Evolutionary conservation across 2,888 invertebrate species (phyloP).

Genomic region (Rosalia funebris): DNA sequence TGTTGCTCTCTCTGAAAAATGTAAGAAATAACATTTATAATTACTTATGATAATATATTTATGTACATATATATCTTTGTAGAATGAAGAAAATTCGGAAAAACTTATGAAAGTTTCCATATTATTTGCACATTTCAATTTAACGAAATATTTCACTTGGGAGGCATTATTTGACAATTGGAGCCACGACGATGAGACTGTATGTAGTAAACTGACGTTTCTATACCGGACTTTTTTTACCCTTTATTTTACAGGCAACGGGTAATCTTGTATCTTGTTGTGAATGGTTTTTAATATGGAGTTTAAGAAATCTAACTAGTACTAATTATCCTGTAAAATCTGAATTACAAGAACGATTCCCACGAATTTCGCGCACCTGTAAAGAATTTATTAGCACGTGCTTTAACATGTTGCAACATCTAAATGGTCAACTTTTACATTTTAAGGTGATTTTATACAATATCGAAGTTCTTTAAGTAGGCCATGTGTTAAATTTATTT

Average conservation of each 20-base stretch:
- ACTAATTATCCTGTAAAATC: background rate
- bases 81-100: background rate
- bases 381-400: slow-evolving; percentile 21
- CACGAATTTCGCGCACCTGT: slow-evolving; percentile 2
- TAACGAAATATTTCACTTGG: slow-evolving; percentile 22
- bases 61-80: too few relatives aligned
- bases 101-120: slow-evolving; percentile 15
- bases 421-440: slow-evolving; percentile 18
- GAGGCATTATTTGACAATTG: slow-evolving; percentile 24
- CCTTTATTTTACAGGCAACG: slow-evolving; percentile 16
- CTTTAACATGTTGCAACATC: slow-evolving; percentile 24
- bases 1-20: background rate
- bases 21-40: background rate
- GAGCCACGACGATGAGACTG: slow-evolving; percentile 17
- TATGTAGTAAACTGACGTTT: too few relatives aligned
- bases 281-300: slow-evolving; percentile 30
- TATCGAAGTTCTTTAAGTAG: background rate
- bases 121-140: slow-evolving; percentile 27
- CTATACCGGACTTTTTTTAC: too few relatives aligned
- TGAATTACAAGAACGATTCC: slow-evolving; percentile 5
- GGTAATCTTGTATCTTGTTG: slow-evolving; percentile 21
- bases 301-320: slow-evolving; percentile 18
- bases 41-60: too few relatives aligned
- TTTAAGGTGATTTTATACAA: slow-evolving; percentile 27
- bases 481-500: slow-evolving; percentile 1